These are phyloP conservation scores for Alces alces DNA, from an alignment of 2,113 vertebrate species.

Conservation along the genomic window DNA sequence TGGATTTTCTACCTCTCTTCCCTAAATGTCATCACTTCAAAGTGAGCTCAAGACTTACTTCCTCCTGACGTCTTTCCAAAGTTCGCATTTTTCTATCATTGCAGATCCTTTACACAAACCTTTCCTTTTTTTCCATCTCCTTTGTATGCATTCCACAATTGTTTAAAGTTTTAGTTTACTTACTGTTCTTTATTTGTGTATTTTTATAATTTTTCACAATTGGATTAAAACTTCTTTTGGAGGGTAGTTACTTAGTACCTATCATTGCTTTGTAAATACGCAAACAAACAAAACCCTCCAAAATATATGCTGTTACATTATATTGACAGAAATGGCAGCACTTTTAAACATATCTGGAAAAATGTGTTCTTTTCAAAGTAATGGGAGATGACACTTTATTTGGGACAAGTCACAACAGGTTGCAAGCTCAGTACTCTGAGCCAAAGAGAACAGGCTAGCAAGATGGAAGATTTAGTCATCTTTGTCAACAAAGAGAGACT, in stretches of 20 bases:
- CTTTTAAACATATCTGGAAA: background rate
- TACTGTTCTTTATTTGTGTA: background rate
- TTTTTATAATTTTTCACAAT: background rate
- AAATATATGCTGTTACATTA: background rate
- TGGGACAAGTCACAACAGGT: background rate
- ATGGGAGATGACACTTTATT: background rate
- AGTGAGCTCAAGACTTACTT: background rate
- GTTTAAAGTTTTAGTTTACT: background rate
- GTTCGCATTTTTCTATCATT: background rate
- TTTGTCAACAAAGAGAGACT: background rate
- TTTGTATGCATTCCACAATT: background rate
- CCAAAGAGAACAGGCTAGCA: background rate
- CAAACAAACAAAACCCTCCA: background rate
- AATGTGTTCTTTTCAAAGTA: background rate
- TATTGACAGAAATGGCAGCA: constrained; percentile 15
- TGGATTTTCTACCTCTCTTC: background rate
- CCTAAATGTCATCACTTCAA: background rate
- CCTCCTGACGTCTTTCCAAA: background rate
- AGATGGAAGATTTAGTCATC: background rate
- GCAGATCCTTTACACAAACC: background rate
- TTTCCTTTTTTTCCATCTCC: background rate
- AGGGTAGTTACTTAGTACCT: background rate
- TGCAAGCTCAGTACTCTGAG: background rate
- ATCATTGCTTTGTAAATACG: background rate
- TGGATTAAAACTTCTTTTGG: background rate